Evolutionary conservation across 2,797 vertebrate genomes (phyloP).

Genomic region (Pipistrellus pipistrellus): DNA sequence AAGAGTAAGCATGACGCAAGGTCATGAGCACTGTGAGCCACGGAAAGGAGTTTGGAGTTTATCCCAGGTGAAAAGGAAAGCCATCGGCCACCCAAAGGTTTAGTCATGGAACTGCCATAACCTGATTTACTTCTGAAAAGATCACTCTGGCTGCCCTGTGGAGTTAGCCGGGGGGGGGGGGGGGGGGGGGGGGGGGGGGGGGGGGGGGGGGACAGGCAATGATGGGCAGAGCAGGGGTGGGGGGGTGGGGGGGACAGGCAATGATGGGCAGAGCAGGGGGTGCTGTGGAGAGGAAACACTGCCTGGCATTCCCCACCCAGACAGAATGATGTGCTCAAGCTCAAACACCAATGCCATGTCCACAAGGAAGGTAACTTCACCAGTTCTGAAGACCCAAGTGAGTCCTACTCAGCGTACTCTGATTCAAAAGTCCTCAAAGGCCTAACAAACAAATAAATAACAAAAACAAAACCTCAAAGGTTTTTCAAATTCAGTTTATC

Average conservation of each 20-base stretch:
- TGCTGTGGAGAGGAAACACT: background rate
- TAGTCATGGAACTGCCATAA: background rate
- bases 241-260: accelerated
- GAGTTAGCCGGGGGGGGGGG: background rate
- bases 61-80: background rate
- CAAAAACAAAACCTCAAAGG: background rate
- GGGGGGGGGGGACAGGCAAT: background rate
- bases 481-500: constrained; percentile 1
- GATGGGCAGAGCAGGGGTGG: background rate
- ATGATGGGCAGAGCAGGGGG: background rate
- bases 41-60: background rate
- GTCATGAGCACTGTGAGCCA: background rate
- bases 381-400: background rate
- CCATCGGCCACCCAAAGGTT: background rate
- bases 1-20: background rate
- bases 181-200: too few species aligned
- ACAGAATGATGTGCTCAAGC: background rate
- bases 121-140: background rate
- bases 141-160: background rate
- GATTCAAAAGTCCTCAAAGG: constrained; percentile 13
- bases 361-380: background rate
- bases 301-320: too few species aligned
- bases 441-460: background rate
- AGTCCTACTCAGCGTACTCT: background rate
- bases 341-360: background rate